Evolutionary conservation across 2,113 vertebrate genomes (phyloP).

Genomic region (Bombycilla garrulus): DNA sequence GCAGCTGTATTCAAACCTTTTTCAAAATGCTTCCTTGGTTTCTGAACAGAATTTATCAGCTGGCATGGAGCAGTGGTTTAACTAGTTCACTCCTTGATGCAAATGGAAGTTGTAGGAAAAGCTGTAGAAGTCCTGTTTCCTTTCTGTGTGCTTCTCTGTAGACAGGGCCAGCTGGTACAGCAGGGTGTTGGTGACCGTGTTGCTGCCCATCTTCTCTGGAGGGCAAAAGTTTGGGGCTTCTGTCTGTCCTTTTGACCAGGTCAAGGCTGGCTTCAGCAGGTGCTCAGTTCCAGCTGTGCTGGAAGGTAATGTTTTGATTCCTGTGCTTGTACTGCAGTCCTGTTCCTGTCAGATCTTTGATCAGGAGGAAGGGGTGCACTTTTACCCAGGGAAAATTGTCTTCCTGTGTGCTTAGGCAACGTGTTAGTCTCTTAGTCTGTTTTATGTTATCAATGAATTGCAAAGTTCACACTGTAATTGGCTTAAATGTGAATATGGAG

Average conservation of each 20-base stretch:
- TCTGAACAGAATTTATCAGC: background rate
- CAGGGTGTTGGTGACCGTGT: background rate
- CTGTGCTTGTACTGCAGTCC: background rate
- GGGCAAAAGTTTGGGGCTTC: background rate
- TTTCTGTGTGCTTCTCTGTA: background rate
- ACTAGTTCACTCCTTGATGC: background rate
- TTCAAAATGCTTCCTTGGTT: constrained; percentile 1
- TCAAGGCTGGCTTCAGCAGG: background rate
- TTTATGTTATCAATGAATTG: background rate
- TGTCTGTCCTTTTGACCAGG: background rate
- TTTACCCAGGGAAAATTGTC: background rate
- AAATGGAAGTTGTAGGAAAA: background rate
- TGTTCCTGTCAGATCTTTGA: background rate
- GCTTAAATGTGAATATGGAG: background rate
- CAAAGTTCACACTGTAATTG: background rate
- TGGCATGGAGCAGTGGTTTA: background rate
- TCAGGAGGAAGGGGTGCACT: background rate
- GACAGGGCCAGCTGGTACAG: background rate
- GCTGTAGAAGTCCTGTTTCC: background rate
- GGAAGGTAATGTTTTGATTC: background rate
- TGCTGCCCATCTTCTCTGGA: background rate
- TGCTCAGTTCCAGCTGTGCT: background rate
- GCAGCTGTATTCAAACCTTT: constrained; percentile 6
- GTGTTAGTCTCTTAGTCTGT: background rate
- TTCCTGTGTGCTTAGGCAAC: background rate